Evolutionary conservation across 2,888 invertebrate species (phyloP).

Genomic region (Prenolepis imparis): DNA sequence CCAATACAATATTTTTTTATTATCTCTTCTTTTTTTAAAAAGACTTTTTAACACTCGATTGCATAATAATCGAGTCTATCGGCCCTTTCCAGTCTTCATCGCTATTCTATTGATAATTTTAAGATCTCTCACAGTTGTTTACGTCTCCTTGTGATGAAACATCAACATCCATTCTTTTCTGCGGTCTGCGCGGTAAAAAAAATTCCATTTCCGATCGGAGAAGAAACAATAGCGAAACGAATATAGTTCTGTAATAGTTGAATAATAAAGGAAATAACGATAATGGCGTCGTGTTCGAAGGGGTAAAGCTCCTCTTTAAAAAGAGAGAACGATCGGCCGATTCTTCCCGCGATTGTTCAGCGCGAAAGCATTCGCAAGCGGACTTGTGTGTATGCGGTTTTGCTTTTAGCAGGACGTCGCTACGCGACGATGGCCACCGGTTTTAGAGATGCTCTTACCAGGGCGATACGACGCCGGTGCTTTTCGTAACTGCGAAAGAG

Average conservation of each 20-base stretch:
- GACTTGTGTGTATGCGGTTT: constrained; percentile 11
- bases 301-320: constrained; percentile 44
- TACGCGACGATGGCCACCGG: constrained; percentile 51
- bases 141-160: too few relatives aligned
- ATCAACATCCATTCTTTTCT: not conserved
- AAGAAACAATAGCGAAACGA: not conserved
- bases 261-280: constrained; percentile 19
- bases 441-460: constrained; percentile 51
- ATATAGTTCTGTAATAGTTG: not conserved
- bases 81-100: not conserved
- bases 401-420: constrained; percentile 46
- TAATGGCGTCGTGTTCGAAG: constrained; percentile 20
- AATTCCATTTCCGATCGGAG: not conserved
- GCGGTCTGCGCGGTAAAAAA: not conserved
- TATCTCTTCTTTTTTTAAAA: not conserved
- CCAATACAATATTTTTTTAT: not conserved
- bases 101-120: not conserved
- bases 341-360: constrained; percentile 45
- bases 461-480: constrained; percentile 40
- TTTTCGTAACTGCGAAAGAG: constrained; percentile 39
- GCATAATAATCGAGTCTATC: not conserved
- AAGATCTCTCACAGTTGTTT: not conserved
- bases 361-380: constrained; percentile 38
- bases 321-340: constrained; percentile 42
- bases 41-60: not conserved